Percentiles rank a stretch among this genome's conserved stretches.
Conservation (phyloP, 2,113 vertebrate species). For the Sula dactylatra region DNA sequence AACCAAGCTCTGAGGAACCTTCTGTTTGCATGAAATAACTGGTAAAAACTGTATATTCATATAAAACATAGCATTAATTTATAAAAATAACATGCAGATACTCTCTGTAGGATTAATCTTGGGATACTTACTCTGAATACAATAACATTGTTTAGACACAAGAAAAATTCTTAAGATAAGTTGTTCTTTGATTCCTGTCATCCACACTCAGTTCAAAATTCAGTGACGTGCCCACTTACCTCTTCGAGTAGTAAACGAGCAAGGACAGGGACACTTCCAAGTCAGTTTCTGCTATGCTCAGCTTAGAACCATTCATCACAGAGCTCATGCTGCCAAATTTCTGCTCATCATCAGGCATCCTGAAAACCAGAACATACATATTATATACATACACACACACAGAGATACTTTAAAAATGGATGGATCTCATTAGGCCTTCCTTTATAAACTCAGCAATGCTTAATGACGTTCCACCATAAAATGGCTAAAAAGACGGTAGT, state of each 20-base stretch:
- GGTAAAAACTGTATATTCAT: neutral
- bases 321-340: neutral
- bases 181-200: neutral
- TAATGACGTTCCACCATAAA: neutral
- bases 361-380: neutral
- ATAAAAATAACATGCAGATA: neutral
- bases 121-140: neutral
- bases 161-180: neutral
- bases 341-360: neutral
- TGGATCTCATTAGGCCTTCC: neutral
- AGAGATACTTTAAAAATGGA: neutral
- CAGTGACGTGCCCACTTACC: neutral
- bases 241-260: rapidly evolving
- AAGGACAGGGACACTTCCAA: neutral
- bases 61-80: neutral
- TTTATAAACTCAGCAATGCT: neutral
- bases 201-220: neutral
- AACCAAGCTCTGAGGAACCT: neutral
- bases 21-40: neutral
- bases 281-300: neutral
- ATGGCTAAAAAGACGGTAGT: neutral
- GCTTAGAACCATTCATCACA: neutral
- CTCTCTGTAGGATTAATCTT: neutral
- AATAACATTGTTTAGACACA: neutral
- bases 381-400: neutral